phyloP scores from a whole-genome alignment of 1,140 invertebrate species.

The Xylocopa sonorina region DNA sequence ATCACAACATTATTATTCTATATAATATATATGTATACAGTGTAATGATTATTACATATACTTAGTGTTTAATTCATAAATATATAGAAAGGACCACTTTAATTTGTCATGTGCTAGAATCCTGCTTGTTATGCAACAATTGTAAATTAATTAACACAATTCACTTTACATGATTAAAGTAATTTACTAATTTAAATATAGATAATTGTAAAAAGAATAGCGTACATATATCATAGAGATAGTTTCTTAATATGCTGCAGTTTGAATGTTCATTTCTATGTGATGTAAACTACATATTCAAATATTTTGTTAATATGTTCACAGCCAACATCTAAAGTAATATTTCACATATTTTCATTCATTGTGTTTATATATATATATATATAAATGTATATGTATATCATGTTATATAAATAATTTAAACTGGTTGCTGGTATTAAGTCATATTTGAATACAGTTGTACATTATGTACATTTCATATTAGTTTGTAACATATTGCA shows the following conservation, averaged over 20 bases:
- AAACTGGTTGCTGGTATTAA: neutral
- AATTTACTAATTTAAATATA: constrained; percentile 31
- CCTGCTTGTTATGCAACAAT: neutral
- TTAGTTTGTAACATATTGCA: neutral
- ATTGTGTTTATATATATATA: constrained; percentile 17
- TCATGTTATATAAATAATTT: neutral
- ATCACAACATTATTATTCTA: constrained; percentile 74
- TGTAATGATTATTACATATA: constrained; percentile 60
- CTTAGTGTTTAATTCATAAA: constrained; percentile 48
- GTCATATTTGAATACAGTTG: constrained; percentile 23
- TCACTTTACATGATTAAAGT: constrained; percentile 13
- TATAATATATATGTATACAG: constrained; percentile 59
- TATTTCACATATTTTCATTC: constrained; percentile 36
- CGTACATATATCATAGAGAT: neutral
- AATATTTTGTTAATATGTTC: constrained; percentile 57
- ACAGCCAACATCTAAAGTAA: constrained; percentile 71
- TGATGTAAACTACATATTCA: constrained; percentile 47
- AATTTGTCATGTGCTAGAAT: constrained; percentile 35
- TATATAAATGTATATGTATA: too few relatives aligned
- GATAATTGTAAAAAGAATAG: constrained; percentile 21
- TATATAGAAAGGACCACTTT: constrained; percentile 38
- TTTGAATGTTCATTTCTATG: constrained; percentile 38
- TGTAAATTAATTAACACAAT: neutral
- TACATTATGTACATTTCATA: constrained; percentile 23
- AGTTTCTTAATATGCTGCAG: constrained; percentile 21